Base-by-base conservation (phyloP, 2,888 invertebrate species). In the Masnerella sp. region DNA sequence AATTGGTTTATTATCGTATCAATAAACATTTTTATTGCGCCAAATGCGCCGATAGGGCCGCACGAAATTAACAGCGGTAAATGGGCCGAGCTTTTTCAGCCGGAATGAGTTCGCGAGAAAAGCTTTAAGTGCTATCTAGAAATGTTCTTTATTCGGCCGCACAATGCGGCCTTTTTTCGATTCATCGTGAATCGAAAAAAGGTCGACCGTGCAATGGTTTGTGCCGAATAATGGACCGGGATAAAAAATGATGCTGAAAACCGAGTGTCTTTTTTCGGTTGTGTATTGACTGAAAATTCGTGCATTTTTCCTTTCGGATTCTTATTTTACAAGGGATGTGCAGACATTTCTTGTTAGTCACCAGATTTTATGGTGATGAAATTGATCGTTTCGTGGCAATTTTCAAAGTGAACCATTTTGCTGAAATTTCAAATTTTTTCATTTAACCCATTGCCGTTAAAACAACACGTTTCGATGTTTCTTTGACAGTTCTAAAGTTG, bases 151-250 rank as follows among this genome's bases (percentile, higher is more conserved):
- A 79, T 83, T 81, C 83, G 71, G 22, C 56, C 73, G 71, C 73
- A 84, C 84, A 84, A 85, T 82, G 80, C 79, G 75, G 59, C 65
- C 83, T 80, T 78, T 81, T 79, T 77, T 81, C 84, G 79, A 84
- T 80, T 84, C 84, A 85, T 79, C 82, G 79, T 84, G 84, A 83
- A 83, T 85, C 77, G 83, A 54, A 80, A 79, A 82, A 81, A 22
- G 22, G 22, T 22, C 3, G 22, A 3, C 4, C 22, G 22, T 3
- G 22, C 22, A 22, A 3, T 22, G n/a, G n/a, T n/a, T n/a, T n/a
- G n/a, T n/a, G n/a, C 28, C 15, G 32, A 47, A 38, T 25, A 38
- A 28, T 17, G 20, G 28, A 5, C 2, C 25, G 47, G n/a, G n/a
- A 34, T 45, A 28, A 45, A 47, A 47, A 59, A 47, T 38, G 59